phyloP scores from a whole-genome alignment of 2,797 vertebrate genomes.

The Cossypha niveicapilla region DNA sequence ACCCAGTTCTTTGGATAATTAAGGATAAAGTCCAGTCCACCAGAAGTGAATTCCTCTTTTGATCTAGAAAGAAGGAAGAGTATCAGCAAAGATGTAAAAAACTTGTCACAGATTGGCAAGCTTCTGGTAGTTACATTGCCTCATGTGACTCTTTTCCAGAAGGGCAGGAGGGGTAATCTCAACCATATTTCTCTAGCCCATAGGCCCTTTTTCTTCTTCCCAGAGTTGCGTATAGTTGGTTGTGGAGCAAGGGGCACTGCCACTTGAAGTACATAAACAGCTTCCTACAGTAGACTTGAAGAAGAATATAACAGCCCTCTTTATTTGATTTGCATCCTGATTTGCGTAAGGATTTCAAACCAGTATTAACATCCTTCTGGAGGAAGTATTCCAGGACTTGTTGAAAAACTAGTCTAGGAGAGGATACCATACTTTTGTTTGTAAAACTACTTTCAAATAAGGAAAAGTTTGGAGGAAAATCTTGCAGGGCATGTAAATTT shows the following conservation, averaged over 20 bases:
- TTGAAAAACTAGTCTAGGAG: slow-evolving; percentile 7
- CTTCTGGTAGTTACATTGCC: background rate
- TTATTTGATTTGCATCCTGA: background rate
- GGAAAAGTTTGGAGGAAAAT: background rate
- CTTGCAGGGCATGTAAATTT: background rate
- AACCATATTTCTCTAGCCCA: background rate
- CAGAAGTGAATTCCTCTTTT: background rate
- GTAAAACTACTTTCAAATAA: background rate
- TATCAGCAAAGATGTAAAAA: background rate
- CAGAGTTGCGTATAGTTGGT: background rate
- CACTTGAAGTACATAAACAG: background rate
- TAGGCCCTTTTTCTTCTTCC: background rate
- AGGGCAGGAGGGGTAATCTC: background rate
- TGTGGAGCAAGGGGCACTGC: background rate
- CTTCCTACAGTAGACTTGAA: background rate
- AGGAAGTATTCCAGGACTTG: background rate
- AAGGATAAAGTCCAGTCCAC: background rate
- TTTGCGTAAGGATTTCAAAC: background rate
- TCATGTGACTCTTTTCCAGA: background rate
- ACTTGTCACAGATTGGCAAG: background rate
- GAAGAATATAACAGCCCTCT: background rate
- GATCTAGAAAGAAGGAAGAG: background rate
- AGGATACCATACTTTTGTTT: background rate
- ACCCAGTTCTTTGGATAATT: background rate
- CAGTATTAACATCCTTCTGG: background rate